A percentile compares a stretch with the other conserved stretches of the same genome.
phyloP scores from a whole-genome alignment of 2,888 invertebrate species.

The Seladonia tumulorum region DNA sequence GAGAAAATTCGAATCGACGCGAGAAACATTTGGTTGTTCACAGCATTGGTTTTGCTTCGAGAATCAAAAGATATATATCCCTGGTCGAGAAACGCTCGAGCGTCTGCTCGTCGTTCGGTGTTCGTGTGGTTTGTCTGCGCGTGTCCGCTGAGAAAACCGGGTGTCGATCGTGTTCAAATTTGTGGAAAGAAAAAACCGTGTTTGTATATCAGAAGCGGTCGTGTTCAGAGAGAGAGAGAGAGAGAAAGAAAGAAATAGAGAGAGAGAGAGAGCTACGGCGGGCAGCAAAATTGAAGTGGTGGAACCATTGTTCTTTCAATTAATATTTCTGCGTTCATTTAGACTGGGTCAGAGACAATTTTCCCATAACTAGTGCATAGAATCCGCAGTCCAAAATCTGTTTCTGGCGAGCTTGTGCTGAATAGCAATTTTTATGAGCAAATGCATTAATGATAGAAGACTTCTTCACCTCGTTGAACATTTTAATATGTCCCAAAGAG shows the following conservation, averaged over 20 bases:
- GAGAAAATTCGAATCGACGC: slow-evolving; percentile 12
- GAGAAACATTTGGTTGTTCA: slow-evolving; percentile 65
- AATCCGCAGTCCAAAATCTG: background rate
- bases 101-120: slow-evolving; percentile 15
- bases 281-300: background rate
- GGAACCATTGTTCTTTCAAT: background rate
- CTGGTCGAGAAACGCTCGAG: slow-evolving; percentile 22
- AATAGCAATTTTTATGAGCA: too few relatives aligned
- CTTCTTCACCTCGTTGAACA: too few relatives aligned
- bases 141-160: slow-evolving; percentile 29
- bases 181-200: slow-evolving; percentile 21
- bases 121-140: slow-evolving; percentile 20
- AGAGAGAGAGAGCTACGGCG: background rate
- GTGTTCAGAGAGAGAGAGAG: background rate
- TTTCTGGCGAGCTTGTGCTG: too few relatives aligned
- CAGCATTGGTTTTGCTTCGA: slow-evolving; percentile 51
- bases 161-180: slow-evolving; percentile 5
- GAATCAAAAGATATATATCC: slow-evolving; percentile 7
- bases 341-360: background rate
- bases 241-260: background rate
- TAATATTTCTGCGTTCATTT: background rate
- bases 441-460: too few relatives aligned
- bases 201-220: slow-evolving; percentile 37
- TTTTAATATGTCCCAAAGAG: too few relatives aligned
- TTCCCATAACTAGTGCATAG: background rate